phyloP scores from a whole-genome alignment of 2,888 invertebrate genomes.

The Galerucella nymphaeae region DNA sequence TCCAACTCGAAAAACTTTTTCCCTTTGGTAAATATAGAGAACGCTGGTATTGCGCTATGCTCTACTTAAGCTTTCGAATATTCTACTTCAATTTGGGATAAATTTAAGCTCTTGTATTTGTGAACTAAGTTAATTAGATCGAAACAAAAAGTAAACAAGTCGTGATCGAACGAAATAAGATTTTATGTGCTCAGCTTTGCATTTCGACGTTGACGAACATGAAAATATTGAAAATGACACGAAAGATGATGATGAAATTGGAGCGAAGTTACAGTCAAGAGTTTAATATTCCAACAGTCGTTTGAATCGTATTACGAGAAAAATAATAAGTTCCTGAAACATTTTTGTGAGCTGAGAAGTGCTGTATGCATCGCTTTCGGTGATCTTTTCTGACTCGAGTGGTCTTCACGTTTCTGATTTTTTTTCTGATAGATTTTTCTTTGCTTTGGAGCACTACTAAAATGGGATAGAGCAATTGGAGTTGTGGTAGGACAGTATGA shows the following conservation, averaged over 20 bases:
- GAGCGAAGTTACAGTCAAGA: no score
- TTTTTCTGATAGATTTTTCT: no score
- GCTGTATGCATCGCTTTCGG: no score
- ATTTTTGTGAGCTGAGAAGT: no score
- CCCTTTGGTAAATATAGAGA: conserved; percentile 24
- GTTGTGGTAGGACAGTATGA: no score
- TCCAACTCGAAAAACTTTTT: conserved; percentile 25
- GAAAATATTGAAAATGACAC: neutral
- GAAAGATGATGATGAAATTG: neutral
- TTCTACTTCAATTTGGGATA: conserved; percentile 18
- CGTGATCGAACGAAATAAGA: neutral
- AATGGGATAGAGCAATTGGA: no score
- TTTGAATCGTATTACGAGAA: no score
- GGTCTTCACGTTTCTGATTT: no score
- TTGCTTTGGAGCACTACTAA: no score
- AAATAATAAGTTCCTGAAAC: no score
- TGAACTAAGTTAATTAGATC: conserved; percentile 26
- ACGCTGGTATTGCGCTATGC: conserved; percentile 7
- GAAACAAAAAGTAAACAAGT: conserved; percentile 19
- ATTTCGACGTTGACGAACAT: neutral
- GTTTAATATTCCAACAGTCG: no score
- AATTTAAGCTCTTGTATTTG: conserved; percentile 25
- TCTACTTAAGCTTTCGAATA: conserved; percentile 17
- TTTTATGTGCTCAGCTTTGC: conserved; percentile 7
- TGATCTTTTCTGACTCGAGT: no score